Evolutionary conservation across 2,797 vertebrate genomes (phyloP), one percentile per base, ranked within the genome.

Genomic region (Esox masquinongy): DNA sequence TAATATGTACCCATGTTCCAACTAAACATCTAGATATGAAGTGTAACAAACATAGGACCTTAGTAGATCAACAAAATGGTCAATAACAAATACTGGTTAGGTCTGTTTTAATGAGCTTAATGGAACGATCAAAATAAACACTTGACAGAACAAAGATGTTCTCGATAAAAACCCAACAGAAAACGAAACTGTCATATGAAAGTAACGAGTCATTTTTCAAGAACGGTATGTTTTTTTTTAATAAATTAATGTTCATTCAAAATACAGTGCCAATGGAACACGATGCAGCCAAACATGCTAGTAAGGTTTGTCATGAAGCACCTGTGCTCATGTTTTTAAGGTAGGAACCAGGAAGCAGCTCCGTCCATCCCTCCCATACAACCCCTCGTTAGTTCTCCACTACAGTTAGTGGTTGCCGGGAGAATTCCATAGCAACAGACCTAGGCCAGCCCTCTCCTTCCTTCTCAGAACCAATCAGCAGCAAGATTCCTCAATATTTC

Each of bases 201-300:
- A 43, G 85, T 76, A 53, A 22, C 50, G 78, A 80, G 77, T 74
- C 80, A 0, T 11, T 12, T 78, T 85, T 89, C 83, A 80, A 83
- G 86, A 90, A 90, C 83, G 84, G 88, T 86, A 94, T 91, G 93
- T 88, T 82, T 88, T 93, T n/a, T 97, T 98, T 98, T 98, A 98
- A 98, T 98, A 98, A 98, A 98, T 98, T 98, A 98, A 97, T 91
- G 93, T 96, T 96, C 95, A 97, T 97, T 97, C 95, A 97, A 97
- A 98, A 96, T 97, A 97, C 97, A 99, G 96, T 99, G 96, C 96
- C 95, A 96, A 96, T 92, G 90, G 93, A 97, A 97, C 96, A 97
- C 93, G 91, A 97, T 97, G 96, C 95, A 98, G 96, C 94, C 96
- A 95, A 96, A 96, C 97, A 97, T 97, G 97, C 96, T 95, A 95